These are phyloP conservation scores for Bungarus multicinctus DNA, from an alignment of 2,113 vertebrate species.

Conservation along the genomic window DNA sequence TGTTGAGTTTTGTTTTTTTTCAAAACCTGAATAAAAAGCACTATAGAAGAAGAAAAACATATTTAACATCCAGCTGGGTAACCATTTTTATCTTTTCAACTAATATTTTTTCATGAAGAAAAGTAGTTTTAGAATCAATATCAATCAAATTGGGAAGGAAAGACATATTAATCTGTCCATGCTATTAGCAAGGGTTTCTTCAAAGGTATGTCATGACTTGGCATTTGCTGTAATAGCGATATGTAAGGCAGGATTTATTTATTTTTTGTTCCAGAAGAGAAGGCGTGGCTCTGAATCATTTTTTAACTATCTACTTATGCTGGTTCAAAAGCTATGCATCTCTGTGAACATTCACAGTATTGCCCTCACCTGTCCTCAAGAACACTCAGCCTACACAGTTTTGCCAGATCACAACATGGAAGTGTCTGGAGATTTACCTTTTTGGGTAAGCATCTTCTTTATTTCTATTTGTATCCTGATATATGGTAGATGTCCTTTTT, in stretches of 20 bases:
- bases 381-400: fast-evolving
- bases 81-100: background rate
- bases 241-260: constrained; percentile 21
- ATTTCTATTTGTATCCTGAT: background rate
- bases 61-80: background rate
- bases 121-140: background rate
- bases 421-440: background rate
- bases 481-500: background rate
- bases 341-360: constrained; percentile 3
- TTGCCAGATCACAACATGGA: constrained; percentile 5
- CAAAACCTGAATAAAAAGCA: background rate
- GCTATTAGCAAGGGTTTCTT: background rate
- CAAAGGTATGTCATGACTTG: background rate
- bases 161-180: background rate
- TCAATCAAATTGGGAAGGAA: constrained; percentile 5
- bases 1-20: background rate
- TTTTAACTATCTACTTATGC: constrained; percentile 43
- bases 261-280: constrained; percentile 41
- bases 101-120: background rate
- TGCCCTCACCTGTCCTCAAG: constrained; percentile 18
- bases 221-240: constrained; percentile 8
- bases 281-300: constrained; percentile 66
- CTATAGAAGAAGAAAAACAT: background rate
- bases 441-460: constrained; percentile 52
- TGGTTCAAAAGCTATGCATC: constrained; percentile 23